Percentiles rank a stretch among this genome's conserved stretches.
phyloP scores from a whole-genome alignment of 2,888 invertebrate species.

The Proisotoma minuta region DNA sequence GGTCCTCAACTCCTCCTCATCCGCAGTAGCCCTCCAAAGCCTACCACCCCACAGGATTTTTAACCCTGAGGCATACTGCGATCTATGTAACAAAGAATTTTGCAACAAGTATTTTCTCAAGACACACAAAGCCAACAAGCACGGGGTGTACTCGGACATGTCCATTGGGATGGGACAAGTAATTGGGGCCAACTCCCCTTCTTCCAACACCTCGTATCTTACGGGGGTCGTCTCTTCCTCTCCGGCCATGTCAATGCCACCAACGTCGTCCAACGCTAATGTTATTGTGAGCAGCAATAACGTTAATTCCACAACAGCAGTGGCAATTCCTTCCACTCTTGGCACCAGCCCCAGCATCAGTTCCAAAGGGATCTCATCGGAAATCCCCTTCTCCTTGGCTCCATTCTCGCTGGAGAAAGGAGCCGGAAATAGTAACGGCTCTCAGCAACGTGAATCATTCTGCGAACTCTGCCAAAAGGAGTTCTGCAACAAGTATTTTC shows the following conservation, averaged over 20 bases:
- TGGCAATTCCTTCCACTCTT: conserved; percentile 5
- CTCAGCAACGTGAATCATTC: conserved; percentile 52
- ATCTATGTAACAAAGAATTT: conserved; percentile 96
- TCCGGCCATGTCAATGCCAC: background rate
- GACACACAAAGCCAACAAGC: conserved; percentile 96
- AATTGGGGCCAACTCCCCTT: background rate
- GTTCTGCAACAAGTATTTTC: conserved; percentile 67
- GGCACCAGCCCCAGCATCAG: background rate
- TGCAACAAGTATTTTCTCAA: conserved; percentile 98
- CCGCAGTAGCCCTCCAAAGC: conserved; percentile 22
- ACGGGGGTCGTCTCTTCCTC: background rate
- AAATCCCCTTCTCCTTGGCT: conserved; percentile 23
- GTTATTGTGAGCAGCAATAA: conserved; percentile 15
- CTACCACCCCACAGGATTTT: conserved; percentile 63
- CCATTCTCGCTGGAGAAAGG: conserved; percentile 29
- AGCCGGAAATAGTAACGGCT: conserved; percentile 49
- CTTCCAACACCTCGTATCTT: conserved; percentile 6
- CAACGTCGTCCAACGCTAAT: background rate
- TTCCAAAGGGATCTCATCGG: conserved; percentile 11
- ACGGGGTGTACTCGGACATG: conserved; percentile 76
- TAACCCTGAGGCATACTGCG: conserved; percentile 95
- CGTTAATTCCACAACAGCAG: conserved; percentile 23
- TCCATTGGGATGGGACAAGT: conserved; percentile 27
- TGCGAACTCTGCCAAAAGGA: conserved; percentile 70
- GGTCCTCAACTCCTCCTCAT: conserved; percentile 8